phyloP scores from a whole-genome alignment of 2,113 vertebrate genomes.

The Callaeas wilsoni region DNA sequence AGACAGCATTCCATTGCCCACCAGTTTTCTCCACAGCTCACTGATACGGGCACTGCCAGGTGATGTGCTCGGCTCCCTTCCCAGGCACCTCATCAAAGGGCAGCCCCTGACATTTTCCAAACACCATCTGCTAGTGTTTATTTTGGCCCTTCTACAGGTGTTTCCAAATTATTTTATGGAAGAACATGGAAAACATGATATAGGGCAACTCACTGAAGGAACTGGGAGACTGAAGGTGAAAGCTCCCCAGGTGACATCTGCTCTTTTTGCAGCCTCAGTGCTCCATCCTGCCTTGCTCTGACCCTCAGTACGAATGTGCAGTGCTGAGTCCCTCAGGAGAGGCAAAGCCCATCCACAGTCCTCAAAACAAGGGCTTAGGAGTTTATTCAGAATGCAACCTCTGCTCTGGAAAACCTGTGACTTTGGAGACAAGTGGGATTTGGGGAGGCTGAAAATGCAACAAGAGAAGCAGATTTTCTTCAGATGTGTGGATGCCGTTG shows the following conservation, averaged over 20 bases:
- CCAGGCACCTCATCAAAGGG: neutral
- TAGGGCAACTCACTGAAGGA: neutral
- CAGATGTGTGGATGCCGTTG: neutral
- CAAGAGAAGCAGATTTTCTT: neutral
- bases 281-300: neutral
- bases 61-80: neutral
- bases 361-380: neutral
- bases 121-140: neutral
- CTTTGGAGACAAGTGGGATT: neutral
- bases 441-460: neutral
- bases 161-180: neutral
- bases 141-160: neutral
- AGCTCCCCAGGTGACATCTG: neutral
- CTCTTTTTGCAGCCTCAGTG: neutral
- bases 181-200: neutral
- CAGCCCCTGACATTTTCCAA: neutral
- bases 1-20: rapidly evolving
- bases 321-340: neutral
- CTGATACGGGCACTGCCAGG: neutral
- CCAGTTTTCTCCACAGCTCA: neutral
- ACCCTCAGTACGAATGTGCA: rapidly evolving
- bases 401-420: neutral
- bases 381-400: neutral
- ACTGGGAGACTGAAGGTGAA: neutral
- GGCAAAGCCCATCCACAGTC: neutral